Evolutionary conservation across 1,140 invertebrate species (phyloP), one percentile per base, ranked within the genome.

Genomic region (Drosophila melanica): DNA sequence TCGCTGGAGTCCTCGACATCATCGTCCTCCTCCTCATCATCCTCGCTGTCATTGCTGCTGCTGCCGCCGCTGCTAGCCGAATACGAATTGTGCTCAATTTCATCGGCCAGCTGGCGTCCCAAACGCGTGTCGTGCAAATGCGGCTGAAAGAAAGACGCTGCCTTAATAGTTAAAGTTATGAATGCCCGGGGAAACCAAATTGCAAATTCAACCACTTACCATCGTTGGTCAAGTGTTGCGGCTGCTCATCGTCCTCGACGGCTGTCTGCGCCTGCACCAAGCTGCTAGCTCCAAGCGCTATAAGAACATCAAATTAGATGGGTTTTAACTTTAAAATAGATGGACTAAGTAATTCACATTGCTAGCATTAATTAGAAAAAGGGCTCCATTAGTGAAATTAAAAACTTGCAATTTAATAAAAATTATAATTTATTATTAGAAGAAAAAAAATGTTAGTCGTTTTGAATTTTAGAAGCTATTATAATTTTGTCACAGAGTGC

Each of bases 111-210:
- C 57, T 86, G 82, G n/a, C 87, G 79, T 30, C 87, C 86, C 23
- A 87, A 68, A 16, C 87, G 75, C 11, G 53, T 45, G 30, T 85
- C 81, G 65, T 90, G 89, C 62, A 82, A 63, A 33, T 90, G 81
- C 41, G 90, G 87, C 90, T 92, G 90, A 82, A 92, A 92, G 74
- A 90, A 92, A 92, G 90, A 92, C 82, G 86, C 90, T 92, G 84
- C 90, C 90, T 92, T 92, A 90, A 91, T 78, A 77, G 90, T 92
- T 89, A 80, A 89, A 90, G 89, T 85, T 91, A 76, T 90, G 85
- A 92, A 91, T 90, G 82, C 42, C 67, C 82, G 70, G 73, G 48
- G 45, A 66, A 67, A 50, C 51, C 58, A 18, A 65, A 55, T 60
- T 70, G 30, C 74, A 59, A 16, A 7, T 47, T 69, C 59, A 48